These are phyloP conservation scores for Helostoma temminkii DNA, from an alignment of 2,797 vertebrate genomes.

Conservation along the genomic window DNA sequence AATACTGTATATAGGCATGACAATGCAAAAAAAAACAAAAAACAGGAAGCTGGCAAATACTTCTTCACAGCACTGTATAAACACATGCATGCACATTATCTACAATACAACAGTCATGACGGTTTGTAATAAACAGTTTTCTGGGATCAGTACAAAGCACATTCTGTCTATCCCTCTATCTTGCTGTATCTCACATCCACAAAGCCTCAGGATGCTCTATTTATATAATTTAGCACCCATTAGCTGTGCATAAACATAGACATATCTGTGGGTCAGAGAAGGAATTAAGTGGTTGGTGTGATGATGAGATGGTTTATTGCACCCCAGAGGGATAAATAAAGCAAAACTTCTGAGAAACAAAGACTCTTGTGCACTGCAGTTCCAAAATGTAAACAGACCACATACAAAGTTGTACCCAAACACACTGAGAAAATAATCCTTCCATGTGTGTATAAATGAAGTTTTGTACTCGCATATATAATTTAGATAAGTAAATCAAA, in stretches of 20 bases:
- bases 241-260: conserved; percentile 35
- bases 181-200: conserved; percentile 8
- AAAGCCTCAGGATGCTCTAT: conserved; percentile 16
- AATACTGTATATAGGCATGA: too few relatives aligned
- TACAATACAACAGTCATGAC: not conserved
- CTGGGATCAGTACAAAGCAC: conserved; percentile 17
- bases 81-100: conserved; percentile 2
- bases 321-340: conserved; percentile 17
- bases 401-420: conserved; percentile 5
- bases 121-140: conserved; percentile 43
- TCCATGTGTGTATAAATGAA: not conserved
- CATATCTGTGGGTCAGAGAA: conserved; percentile 8
- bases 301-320: conserved; percentile 53
- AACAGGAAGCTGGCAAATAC: too few relatives aligned
- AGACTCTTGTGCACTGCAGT: conserved; percentile 7
- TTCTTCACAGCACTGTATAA: not conserved
- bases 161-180: conserved; percentile 7
- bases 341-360: conserved; percentile 29
- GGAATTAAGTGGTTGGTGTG: conserved; percentile 28
- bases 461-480: not conserved
- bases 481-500: not conserved
- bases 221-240: conserved; percentile 43
- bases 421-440: conserved; percentile 25
- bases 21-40: too few relatives aligned
- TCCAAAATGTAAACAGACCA: conserved; percentile 24